Evolutionary conservation across 2,888 invertebrate species (phyloP), one percentile per base, ranked within the genome.

Genomic region (Choristoneura rosaceana): DNA sequence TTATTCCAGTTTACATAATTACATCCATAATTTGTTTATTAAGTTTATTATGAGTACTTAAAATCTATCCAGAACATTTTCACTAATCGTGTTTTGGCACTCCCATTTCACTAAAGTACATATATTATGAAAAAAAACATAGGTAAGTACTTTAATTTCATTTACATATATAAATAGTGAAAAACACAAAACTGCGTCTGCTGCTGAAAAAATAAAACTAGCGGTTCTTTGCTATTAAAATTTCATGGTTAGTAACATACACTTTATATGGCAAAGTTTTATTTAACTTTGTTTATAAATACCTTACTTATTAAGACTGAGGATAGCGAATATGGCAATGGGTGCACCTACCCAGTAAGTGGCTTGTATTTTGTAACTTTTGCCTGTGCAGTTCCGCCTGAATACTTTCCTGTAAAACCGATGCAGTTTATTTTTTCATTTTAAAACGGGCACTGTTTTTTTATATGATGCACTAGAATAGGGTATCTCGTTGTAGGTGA

Each of bases 401-500:
- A 55, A 55, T 25, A 4, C 25, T 17, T 25, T 12, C 12, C 25
- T 25, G 25, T 52, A 52, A 55, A 55, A 55, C 9, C 15, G 50
- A 2, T 52, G 50, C 17, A 52, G 9, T 52, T 15, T 17, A 17
- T 15, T 52, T 15, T 52, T 52, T 52, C 15, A 17, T 52, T 52
- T 52, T 52, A 15, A 52, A 15, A 17, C 50, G 9, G 7, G 9
- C 9, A 15, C 50, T 15, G 17, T 25, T 17, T 55, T 55, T 55
- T 55, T 55, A 12, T 25, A 55, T 25, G 25, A 17, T 63, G 63
- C 58, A 71, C 15, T 58, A 15, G 67, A 41, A 25, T 52, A 55
- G 17, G 50, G 5, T 38, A 14, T 14, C 43, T 71, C 68, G 59
- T 45, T 67, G 71, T 64, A 33, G 63, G 68, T 59, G 34, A 10